These are phyloP conservation scores for Lycia hirtaria DNA, from an alignment of 2,888 invertebrate genomes.

Conservation along the genomic window DNA sequence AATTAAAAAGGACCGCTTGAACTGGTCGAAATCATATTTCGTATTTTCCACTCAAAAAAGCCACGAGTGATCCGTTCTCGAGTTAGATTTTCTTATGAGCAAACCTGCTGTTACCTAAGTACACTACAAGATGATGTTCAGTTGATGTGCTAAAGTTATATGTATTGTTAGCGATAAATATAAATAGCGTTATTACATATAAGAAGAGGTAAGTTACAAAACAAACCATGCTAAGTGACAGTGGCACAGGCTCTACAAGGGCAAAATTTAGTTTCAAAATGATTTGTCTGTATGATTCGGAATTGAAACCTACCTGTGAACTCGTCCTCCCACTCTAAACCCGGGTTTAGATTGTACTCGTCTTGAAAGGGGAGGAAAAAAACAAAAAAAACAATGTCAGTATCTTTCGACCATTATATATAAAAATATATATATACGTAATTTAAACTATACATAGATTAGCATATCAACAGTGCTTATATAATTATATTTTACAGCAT, in stretches of 20 bases:
- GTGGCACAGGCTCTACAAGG: conserved; percentile 82
- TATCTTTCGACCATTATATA: conserved; percentile 78
- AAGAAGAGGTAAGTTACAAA: conserved; percentile 62
- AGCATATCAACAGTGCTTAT: conserved; percentile 77
- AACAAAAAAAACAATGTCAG: conserved; percentile 84
- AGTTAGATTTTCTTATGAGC: too few relatives aligned
- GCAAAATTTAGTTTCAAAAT: conserved; percentile 75
- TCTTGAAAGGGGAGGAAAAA: conserved; percentile 92
- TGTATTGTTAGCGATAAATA: conserved; percentile 43
- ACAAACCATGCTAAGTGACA: conserved; percentile 80
- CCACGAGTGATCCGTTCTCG: too few relatives aligned
- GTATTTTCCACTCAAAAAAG: too few relatives aligned
- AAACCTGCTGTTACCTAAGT: conserved; percentile 26
- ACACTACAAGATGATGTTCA: conserved; percentile 34
- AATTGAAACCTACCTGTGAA: conserved; percentile 97
- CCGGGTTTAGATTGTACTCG: conserved; percentile 99
- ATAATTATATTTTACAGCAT: conserved; percentile 72
- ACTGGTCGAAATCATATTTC: too few relatives aligned
- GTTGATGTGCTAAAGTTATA: conserved; percentile 41
- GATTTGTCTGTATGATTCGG: conserved; percentile 78
- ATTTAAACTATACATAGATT: conserved; percentile 75
- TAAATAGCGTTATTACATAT: conserved; percentile 46
- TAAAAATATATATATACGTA: conserved; percentile 53
- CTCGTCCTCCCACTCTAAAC: conserved; percentile 99
- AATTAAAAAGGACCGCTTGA: too few relatives aligned